Percentiles rank a stretch among this genome's conserved stretches.
Conservation (phyloP, 2,797 vertebrate genomes). For the Sylvilagus floridanus region DNA sequence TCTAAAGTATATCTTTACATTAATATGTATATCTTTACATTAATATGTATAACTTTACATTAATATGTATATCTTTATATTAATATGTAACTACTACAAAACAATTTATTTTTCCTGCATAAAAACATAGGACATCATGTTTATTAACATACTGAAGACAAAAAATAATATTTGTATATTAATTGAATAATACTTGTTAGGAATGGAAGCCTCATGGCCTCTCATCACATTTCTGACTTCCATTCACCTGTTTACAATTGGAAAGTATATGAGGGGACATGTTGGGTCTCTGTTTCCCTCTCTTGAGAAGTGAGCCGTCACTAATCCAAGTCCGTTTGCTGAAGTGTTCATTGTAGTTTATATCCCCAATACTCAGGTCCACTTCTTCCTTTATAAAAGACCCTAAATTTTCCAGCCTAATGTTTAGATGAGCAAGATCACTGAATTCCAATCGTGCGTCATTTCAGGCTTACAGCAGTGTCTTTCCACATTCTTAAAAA, state of each 20-base stretch:
- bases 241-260: neutral
- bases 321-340: neutral
- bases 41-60: too few species aligned
- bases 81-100: neutral
- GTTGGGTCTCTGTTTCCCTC: neutral
- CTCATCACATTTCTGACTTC: neutral
- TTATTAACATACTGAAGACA: neutral
- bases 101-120: neutral
- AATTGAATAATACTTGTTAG: neutral
- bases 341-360: neutral
- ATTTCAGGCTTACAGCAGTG: neutral
- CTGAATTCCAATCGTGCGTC: neutral
- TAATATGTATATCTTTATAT: too few species aligned
- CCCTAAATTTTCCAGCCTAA: neutral
- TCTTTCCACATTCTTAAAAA: neutral
- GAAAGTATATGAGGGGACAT: neutral
- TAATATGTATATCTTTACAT: too few species aligned
- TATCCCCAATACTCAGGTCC: neutral
- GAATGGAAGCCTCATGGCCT: neutral
- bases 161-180: neutral
- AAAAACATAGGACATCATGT: neutral
- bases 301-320: neutral
- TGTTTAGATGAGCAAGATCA: neutral
- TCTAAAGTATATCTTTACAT: constrained; percentile 24
- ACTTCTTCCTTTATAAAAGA: neutral